Evolutionary conservation across 2,797 vertebrate genomes (phyloP), one percentile per base, ranked within the genome.

Genomic region (Myripristis murdjan): DNA sequence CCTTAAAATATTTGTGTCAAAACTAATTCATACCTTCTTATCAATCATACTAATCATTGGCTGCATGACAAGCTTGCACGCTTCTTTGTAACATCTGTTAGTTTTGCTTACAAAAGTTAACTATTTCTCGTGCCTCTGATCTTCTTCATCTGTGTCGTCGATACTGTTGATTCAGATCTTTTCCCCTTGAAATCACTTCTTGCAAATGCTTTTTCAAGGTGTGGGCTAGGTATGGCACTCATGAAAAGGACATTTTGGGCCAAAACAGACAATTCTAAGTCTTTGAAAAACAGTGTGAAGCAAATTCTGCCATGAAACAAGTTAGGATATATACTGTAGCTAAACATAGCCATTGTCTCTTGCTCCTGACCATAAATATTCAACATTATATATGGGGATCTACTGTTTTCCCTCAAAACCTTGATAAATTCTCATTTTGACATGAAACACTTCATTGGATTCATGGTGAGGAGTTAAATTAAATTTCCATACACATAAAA

Each of bases 1-100:
- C 31, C 69, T 64, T 57, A 48, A 66, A 53, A 57, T 16, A 57
- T 64, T 65, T 70, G 14, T 80, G 18, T 49, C 23, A 64, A 26
- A 58, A 87, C 85, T 87, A 89, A 91, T 80, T 55, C 43, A 46
- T 54, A 51, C 16, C 15, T 22, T 54, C 24, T 66, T 60, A 56
- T 79, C 47, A 57, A 48, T 51, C 0, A 31, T 84, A 88, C 84
- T 88, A 87, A 87, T 72, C 63, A 80, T 47, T 33, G 64, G 65
- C 70, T 91, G 92, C 92, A 93, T 91, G 90, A 85, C 82, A 72
- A 89, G 77, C 76, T 76, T 89, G 92, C 93, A 93, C 80, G 90
- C 82, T 90, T 70, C 53, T 51, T 64, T 78, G 53, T 49, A 65
- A 33, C 49, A 59, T 61, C 46, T 71, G 28, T 77, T 53, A 49